phyloP scores from a whole-genome alignment of 2,888 invertebrate species.

The Amiota communis region DNA sequence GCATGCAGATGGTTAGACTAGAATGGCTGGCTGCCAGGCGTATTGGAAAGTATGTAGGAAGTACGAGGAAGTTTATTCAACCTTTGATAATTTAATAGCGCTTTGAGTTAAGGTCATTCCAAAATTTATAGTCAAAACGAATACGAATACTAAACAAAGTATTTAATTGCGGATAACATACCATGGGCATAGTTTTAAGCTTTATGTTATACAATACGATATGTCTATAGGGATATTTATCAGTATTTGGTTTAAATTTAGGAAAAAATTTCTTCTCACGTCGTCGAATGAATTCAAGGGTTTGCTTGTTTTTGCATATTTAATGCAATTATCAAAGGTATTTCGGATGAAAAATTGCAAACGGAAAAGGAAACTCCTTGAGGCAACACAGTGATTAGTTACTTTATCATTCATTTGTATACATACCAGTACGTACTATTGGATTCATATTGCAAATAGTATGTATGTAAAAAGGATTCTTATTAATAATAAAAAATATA shows the following conservation, averaged over 20 bases:
- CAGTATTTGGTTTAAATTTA: background rate
- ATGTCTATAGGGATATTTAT: no score
- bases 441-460: no score
- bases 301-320: slow-evolving; percentile 51
- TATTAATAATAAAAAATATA: no score
- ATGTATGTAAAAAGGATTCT: no score
- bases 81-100: slow-evolving; percentile 61
- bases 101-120: slow-evolving; percentile 55
- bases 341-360: background rate
- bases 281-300: slow-evolving; percentile 46
- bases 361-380: background rate
- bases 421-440: no score
- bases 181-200: background rate
- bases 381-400: background rate
- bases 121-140: slow-evolving; percentile 2
- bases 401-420: no score
- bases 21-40: no score
- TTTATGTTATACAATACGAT: no score
- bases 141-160: slow-evolving; percentile 50
- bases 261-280: slow-evolving; percentile 39
- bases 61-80: background rate
- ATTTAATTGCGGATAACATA: slow-evolving; percentile 56
- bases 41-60: no score
- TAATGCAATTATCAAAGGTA: slow-evolving; percentile 63
- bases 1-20: no score